A percentile compares a stretch with the other conserved stretches of the same genome.
Conservation (phyloP, 2,888 invertebrate species). For the Nemotelus nigrinus region DNA sequence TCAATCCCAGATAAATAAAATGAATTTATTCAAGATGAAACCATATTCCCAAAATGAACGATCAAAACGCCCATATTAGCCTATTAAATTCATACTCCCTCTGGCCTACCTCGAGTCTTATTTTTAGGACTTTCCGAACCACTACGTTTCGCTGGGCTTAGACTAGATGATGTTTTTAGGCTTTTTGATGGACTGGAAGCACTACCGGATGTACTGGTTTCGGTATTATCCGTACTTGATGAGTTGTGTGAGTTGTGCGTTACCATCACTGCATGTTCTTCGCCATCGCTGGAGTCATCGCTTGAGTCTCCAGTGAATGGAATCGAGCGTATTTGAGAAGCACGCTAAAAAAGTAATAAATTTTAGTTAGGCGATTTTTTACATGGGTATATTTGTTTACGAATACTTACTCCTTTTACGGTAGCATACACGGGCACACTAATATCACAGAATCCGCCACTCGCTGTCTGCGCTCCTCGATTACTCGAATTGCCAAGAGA, state of each 20-base stretch:
- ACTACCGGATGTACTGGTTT: constrained; percentile 70
- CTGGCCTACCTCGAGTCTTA: constrained; percentile 77
- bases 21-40: constrained; percentile 6
- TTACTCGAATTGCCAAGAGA: constrained; percentile 4
- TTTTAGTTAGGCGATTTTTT: neutral
- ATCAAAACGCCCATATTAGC: constrained; percentile 19
- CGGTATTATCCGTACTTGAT: constrained; percentile 69
- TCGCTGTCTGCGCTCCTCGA: constrained; percentile 65
- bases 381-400: neutral
- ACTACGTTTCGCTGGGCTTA: constrained; percentile 85
- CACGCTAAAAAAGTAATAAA: constrained; percentile 70
- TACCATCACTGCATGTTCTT: constrained; percentile 69
- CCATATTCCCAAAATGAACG: neutral
- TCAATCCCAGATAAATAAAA: neutral
- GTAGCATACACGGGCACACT: constrained; percentile 96
- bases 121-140: constrained; percentile 84
- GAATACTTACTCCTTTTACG: constrained; percentile 82
- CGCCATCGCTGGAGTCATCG: constrained; percentile 94
- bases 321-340: constrained; percentile 95
- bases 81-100: neutral
- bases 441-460: constrained; percentile 88
- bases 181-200: constrained; percentile 87
- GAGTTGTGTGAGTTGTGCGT: constrained; percentile 66
- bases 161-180: constrained; percentile 84
- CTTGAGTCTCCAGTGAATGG: constrained; percentile 95